Evolutionary conservation across 2,888 invertebrate species (phyloP).

Genomic region (Pachliopta kotzebuea): DNA sequence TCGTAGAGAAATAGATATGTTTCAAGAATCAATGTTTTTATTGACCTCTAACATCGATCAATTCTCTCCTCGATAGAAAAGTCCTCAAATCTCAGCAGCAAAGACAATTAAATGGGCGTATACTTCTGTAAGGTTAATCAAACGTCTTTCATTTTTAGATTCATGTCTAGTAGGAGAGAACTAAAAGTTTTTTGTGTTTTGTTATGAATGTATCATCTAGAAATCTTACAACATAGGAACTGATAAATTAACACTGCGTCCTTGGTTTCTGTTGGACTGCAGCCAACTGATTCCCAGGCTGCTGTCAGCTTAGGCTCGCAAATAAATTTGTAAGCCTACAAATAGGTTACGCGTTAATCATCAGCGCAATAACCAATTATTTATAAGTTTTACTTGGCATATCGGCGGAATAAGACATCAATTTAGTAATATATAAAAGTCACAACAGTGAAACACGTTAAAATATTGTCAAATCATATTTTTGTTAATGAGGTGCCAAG

Average conservation of each 20-base stretch:
- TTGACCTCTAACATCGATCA: no score
- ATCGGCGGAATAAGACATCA: neutral
- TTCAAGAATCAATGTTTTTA: no score
- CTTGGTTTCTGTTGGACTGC: conserved; percentile 36
- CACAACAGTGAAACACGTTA: no score
- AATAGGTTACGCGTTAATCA: neutral
- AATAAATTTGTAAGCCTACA: neutral
- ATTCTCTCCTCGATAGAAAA: no score
- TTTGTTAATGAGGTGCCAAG: no score
- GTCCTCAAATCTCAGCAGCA: no score
- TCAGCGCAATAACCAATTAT: neutral
- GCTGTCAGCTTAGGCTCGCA: conserved; percentile 2
- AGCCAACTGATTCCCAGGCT: conserved; percentile 34
- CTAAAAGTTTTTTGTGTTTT: neutral
- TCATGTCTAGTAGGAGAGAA: no score
- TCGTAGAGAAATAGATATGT: no score
- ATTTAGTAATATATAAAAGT: neutral
- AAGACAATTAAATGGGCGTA: no score
- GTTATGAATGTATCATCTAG: neutral
- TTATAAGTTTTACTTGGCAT: neutral
- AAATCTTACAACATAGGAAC: neutral
- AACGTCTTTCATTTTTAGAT: no score
- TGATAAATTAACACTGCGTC: conserved; percentile 27
- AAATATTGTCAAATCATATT: no score
- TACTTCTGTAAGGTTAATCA: no score